Evolutionary conservation across 2,113 vertebrate species (phyloP), one percentile per base, ranked within the genome.

Genomic region (Pachycephala philippinensis): DNA sequence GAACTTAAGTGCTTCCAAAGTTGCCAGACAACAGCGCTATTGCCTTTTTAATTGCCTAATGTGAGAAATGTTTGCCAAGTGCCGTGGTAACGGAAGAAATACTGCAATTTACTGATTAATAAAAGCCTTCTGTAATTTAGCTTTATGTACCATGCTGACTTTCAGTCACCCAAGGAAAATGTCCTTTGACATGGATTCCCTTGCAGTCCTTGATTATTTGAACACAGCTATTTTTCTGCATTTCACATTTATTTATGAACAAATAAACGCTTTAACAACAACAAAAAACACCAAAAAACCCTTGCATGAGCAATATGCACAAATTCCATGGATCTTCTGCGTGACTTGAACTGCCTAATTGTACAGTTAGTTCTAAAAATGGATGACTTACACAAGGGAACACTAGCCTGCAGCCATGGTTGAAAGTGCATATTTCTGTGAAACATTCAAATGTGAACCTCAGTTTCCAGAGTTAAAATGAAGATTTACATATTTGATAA

Each of bases 341-440:
- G 0, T 97, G 96, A 95, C 95, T 97, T 95, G 68, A 92, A 63
- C 89, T 87, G 84, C 63, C 54, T 95, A 93, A 95, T 75, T 90
- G 92, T 89, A 92, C 87, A 94, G 93, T 90, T 94, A 84, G 89
- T 96, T 97, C 96, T 96, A 97, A 97, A 97, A 97, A 91, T 97
- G 87, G 79, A 83, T 95, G 87, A 16, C 77, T 95, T 96, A 89
- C 84, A 91, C 92, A 94, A 93, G 82, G 84, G 93, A 96, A 54
- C 71, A 35, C 57, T 95, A 94, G 87, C 95, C 96, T 93, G 82
- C 70, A 95, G 96, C 93, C 90, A 80, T 76, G 31, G 59, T 52
- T 94, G 61, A 84, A 87, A 95, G 87, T 60, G 79, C 91, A 52
- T 83, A n/a, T 86, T 91, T 90, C 82, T 93, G 87, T 95, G 87